phyloP scores from a whole-genome alignment of 2,797 vertebrate species.

The Taenioides sp. region DNA sequence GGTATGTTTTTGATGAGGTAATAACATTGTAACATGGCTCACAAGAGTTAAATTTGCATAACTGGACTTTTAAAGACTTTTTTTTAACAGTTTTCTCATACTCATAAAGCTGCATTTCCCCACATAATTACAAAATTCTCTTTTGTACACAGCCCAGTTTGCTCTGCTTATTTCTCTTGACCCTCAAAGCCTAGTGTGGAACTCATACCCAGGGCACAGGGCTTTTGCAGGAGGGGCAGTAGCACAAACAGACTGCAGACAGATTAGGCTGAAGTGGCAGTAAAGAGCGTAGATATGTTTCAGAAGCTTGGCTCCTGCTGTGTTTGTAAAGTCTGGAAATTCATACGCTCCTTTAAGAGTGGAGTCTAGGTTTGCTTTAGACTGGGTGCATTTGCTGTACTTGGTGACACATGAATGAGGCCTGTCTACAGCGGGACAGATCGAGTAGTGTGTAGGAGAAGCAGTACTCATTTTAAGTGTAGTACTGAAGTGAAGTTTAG shows the following conservation, averaged over 20 bases:
- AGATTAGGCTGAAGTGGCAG: slow-evolving; percentile 7
- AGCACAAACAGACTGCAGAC: slow-evolving; percentile 9
- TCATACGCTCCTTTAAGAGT: slow-evolving; percentile 23
- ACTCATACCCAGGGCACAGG: slow-evolving; percentile 11
- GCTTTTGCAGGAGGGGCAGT: slow-evolving; percentile 4
- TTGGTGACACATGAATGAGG: slow-evolving; percentile 31
- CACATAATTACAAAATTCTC: too few relatives aligned
- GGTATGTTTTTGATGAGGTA: too few relatives aligned
- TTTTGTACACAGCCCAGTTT: not conserved
- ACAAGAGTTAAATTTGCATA: too few relatives aligned
- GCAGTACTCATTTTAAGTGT: not conserved
- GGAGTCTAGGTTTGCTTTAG: slow-evolving; percentile 35
- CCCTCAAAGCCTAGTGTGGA: not conserved
- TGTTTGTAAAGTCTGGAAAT: slow-evolving; percentile 49
- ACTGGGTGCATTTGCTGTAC: slow-evolving; percentile 42
- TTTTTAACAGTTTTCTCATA: too few relatives aligned
- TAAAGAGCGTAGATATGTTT: slow-evolving; percentile 51
- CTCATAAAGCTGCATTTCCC: too few relatives aligned
- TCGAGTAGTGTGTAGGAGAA: not conserved
- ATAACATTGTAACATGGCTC: too few relatives aligned
- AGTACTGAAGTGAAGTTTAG: slow-evolving; percentile 8
- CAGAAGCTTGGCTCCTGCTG: slow-evolving; percentile 38
- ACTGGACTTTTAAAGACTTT: too few relatives aligned
- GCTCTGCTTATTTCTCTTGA: slow-evolving; percentile 14
- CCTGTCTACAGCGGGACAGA: slow-evolving; percentile 12